phyloP scores from a whole-genome alignment of 2,888 invertebrate genomes.

The Drosophila dives region DNA sequence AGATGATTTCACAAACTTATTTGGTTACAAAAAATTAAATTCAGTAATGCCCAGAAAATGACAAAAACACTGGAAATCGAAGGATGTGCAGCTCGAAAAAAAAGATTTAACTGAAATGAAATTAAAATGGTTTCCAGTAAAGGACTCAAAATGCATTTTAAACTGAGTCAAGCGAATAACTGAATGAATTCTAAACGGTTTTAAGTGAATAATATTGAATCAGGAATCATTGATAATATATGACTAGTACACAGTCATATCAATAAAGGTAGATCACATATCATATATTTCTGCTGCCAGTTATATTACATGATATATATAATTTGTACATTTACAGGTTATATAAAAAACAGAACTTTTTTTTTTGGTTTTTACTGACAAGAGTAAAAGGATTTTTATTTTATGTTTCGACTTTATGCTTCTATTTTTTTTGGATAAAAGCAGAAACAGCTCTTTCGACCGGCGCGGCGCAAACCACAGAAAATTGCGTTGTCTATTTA shows the following conservation, averaged over 20 bases:
- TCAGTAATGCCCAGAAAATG: no score
- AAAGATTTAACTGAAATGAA: background rate
- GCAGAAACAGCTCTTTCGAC: constrained; percentile 59
- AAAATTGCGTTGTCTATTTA: constrained; percentile 69
- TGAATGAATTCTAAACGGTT: no score
- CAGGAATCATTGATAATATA: background rate
- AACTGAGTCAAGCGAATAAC: background rate
- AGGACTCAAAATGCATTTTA: background rate
- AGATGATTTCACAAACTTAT: no score
- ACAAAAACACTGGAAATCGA: no score
- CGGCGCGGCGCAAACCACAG: constrained; percentile 77
- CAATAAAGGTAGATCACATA: no score
- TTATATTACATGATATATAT: background rate
- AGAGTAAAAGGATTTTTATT: constrained; percentile 67
- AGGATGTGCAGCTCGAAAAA: background rate
- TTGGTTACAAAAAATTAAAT: no score
- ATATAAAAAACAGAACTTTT: constrained; percentile 34
- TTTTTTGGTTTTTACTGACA: constrained; percentile 40
- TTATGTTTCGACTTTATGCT: constrained; percentile 47
- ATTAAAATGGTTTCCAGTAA: no score
- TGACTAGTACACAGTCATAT: background rate
- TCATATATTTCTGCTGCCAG: background rate
- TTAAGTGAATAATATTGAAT: no score
- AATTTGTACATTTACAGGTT: background rate
- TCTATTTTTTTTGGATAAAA: constrained; percentile 25